Conservation (phyloP, 2,113 vertebrate genomes). For the Salvator merianae region DNA sequence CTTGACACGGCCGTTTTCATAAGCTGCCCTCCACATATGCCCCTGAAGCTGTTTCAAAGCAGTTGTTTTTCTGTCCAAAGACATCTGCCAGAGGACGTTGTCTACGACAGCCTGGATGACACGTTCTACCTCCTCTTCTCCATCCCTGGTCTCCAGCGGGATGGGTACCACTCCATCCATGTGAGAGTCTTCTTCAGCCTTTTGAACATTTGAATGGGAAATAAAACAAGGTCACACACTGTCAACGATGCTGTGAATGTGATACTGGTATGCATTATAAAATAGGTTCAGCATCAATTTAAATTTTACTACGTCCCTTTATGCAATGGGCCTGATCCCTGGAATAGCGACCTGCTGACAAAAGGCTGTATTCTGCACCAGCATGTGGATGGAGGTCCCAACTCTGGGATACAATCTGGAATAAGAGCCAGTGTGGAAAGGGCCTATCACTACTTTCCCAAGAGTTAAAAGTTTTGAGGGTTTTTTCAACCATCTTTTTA, state of each 20-base stretch:
- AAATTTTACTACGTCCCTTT: too few species aligned
- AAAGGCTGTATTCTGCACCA: too few species aligned
- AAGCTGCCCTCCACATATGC: slow-evolving; percentile 94
- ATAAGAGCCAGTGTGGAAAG: too few species aligned
- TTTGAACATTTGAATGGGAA: neutral
- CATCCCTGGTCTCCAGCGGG: slow-evolving; percentile 80
- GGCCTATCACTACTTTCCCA: too few species aligned
- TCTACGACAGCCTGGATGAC: slow-evolving; percentile 89
- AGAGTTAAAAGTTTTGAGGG: too few species aligned
- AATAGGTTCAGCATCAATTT: too few species aligned
- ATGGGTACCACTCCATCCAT: slow-evolving; percentile 85
- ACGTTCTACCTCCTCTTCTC: slow-evolving; percentile 83
- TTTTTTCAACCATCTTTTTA: too few species aligned
- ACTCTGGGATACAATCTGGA: too few species aligned
- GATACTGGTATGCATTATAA: too few species aligned
- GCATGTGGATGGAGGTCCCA: too few species aligned
- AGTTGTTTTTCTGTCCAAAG: slow-evolving; percentile 91
- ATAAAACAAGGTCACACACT: neutral
- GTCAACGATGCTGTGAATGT: neutral
- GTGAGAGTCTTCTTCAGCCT: slow-evolving; percentile 91
- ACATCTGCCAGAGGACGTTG: slow-evolving; percentile 95
- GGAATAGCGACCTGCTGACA: too few species aligned
- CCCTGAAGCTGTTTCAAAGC: slow-evolving; percentile 96
- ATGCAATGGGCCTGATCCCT: too few species aligned
- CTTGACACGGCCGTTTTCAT: slow-evolving; percentile 86